phyloP scores from a whole-genome alignment of 2,113 vertebrate species.

The Bubo scandiacus region DNA sequence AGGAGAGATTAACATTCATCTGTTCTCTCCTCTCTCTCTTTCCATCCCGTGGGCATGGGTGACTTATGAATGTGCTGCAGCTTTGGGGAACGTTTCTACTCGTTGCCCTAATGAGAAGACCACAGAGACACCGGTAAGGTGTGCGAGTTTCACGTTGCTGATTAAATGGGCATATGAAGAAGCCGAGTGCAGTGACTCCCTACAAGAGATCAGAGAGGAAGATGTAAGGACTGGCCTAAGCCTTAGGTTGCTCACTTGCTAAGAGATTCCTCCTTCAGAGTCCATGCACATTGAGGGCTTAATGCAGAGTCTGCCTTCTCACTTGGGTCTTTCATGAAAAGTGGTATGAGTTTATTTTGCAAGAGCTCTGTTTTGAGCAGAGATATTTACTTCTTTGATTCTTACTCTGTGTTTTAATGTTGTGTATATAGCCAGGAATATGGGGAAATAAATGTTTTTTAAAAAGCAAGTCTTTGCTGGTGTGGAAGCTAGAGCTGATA shows the following conservation, averaged over 20 bases:
- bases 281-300: rapidly evolving
- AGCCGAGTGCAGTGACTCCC: background rate
- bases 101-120: background rate
- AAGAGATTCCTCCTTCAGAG: background rate
- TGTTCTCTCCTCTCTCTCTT: background rate
- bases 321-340: background rate
- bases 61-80: background rate
- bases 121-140: background rate
- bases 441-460: background rate
- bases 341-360: background rate
- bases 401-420: background rate
- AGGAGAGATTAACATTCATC: conserved; percentile 50
- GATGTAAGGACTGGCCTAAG: background rate
- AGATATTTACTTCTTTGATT: background rate
- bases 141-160: background rate
- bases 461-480: background rate
- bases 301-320: background rate
- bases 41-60: background rate
- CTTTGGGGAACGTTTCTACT: background rate
- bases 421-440: background rate
- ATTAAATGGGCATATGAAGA: background rate
- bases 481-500: background rate
- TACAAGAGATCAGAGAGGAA: background rate
- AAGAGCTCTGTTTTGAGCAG: background rate
- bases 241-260: rapidly evolving